Base-by-base conservation (phyloP, 2,113 vertebrate genomes). In the Neopipo cinnamomea region DNA sequence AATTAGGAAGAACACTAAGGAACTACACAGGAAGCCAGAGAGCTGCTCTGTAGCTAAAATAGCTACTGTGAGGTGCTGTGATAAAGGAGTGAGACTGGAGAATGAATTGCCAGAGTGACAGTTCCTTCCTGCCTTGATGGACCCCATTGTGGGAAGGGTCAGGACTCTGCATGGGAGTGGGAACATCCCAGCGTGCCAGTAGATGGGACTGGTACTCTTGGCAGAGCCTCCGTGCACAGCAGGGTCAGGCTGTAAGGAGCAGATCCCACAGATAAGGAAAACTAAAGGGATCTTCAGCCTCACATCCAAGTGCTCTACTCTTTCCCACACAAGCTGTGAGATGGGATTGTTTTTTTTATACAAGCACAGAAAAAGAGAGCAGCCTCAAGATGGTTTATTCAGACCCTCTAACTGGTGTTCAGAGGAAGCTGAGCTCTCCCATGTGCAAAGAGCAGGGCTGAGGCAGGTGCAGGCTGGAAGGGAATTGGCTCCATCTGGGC, bases 1-100 rank as follows among this genome's bases (percentile, higher is more conserved):
- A 92, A 87, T 92, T 95, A 96, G 47, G 42, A 92, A 47, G 76
- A 96, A 71, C 70, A 84, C 86, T 86, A 49, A 81, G 41, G 65
- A 85, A 61, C 68, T 59, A 58, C 68, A 52, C 91, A 97, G 94
- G 93, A 95, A 95, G 76, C 59, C 50, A 91, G 94, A 91, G 86
- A 91, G 66, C 78, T 92, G 93, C 82, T 93, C 78, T 75, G 91
- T n/a, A 97, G 78, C 95, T 89, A 95, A 95, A 96, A 95, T 83
- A 95, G 74, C 72, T 95, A n/a, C 72, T 59, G 72, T 17, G 61
- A 84, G 76, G 86, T 31, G 8, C 92, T 92, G 63, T 33, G 89
- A 89, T 59, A 79, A 77, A 8, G 1, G 68, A 81, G 58, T 17
- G 68, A 81, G 49, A 85, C 23, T 0, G 0, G 31, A 63, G 53